phyloP scores from a whole-genome alignment of 2,888 invertebrate species.

The Aphrophora alni region DNA sequence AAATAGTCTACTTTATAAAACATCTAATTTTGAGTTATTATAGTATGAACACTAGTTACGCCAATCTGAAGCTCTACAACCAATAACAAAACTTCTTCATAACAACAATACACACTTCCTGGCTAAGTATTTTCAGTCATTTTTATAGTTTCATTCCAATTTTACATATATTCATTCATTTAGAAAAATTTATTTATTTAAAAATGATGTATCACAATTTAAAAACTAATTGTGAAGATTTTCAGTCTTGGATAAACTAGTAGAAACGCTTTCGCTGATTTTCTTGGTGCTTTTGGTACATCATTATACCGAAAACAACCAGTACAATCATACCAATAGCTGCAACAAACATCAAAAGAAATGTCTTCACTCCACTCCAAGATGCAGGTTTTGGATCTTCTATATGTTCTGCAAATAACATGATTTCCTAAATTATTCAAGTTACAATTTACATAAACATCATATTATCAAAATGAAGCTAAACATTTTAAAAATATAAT shows the following conservation, averaged over 20 bases:
- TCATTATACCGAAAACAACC: slow-evolving; percentile 87
- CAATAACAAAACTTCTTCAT: background rate
- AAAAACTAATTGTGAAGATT: background rate
- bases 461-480: no score
- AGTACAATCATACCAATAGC: slow-evolving; percentile 83
- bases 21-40: no score
- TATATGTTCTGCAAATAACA: slow-evolving; percentile 69
- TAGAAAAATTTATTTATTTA: background rate
- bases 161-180: background rate
- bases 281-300: slow-evolving; percentile 92
- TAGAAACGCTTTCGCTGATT: slow-evolving; percentile 88
- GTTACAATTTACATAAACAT: no score
- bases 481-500: no score
- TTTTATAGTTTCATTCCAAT: background rate
- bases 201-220: background rate
- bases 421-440: no score
- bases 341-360: slow-evolving; percentile 84
- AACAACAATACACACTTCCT: background rate
- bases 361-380: slow-evolving; percentile 89
- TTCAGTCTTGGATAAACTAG: slow-evolving; percentile 55
- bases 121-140: background rate
- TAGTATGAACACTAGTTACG: background rate
- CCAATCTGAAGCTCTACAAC: background rate
- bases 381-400: slow-evolving; percentile 86
- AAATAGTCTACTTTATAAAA: no score